These are phyloP conservation scores for Danio tinwini DNA, from an alignment of 2,797 vertebrate species.

Conservation along the genomic window DNA sequence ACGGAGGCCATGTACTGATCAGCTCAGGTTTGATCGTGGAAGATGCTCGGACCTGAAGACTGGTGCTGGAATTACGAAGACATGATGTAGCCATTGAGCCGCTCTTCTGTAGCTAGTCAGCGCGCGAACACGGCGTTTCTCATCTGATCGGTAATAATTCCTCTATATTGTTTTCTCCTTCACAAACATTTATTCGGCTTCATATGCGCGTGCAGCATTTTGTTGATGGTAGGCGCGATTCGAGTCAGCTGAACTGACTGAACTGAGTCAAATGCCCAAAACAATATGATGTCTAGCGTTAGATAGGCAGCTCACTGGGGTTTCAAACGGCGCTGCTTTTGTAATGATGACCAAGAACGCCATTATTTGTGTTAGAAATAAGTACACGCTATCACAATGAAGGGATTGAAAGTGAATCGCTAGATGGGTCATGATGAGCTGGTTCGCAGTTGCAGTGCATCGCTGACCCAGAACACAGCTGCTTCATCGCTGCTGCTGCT, in stretches of 20 bases:
- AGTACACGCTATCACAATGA: not conserved
- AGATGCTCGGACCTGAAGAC: conserved; percentile 28
- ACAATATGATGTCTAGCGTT: not conserved
- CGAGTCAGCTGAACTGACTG: conserved; percentile 4
- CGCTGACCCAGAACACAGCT: conserved; percentile 34
- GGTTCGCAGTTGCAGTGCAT: conserved; percentile 23
- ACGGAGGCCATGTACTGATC: conserved; percentile 27
- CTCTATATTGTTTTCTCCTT: not conserved
- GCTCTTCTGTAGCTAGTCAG: conserved; percentile 40
- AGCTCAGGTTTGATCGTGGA: conserved; percentile 9
- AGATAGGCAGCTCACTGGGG: not conserved
- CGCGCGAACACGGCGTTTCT: conserved; percentile 27
- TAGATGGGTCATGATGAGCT: conserved; percentile 7
- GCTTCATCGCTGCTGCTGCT: not conserved
- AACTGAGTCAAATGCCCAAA: not conserved
- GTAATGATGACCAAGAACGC: not conserved
- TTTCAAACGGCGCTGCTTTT: not conserved
- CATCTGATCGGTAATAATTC: conserved; percentile 34
- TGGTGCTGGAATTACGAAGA: conserved; percentile 40
- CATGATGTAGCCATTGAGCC: conserved; percentile 44
- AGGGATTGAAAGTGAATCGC: not conserved
- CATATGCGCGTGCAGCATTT: not conserved
- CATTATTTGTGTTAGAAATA: not conserved
- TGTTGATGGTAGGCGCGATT: not conserved
- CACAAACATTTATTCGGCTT: not conserved